phyloP scores from a whole-genome alignment of 2,113 vertebrate genomes.

The Cacatua alba region DNA sequence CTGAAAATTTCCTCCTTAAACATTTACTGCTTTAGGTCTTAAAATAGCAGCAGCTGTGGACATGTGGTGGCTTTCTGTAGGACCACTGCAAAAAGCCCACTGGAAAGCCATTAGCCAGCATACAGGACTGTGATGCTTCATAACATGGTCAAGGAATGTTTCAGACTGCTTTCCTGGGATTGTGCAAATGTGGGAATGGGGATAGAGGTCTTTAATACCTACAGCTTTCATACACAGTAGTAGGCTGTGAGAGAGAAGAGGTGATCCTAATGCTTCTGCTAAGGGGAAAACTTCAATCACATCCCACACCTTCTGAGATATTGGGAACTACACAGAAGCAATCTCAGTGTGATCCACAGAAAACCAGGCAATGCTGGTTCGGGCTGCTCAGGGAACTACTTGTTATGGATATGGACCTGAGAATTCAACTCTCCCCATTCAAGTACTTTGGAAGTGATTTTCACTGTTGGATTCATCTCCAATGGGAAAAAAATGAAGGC shows the following conservation, averaged over 20 bases:
- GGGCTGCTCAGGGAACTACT: neutral
- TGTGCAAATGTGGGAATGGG: neutral
- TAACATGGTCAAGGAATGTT: neutral
- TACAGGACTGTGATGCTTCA: neutral
- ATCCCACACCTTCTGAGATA: neutral
- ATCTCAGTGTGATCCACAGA: neutral
- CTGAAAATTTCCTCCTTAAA: neutral
- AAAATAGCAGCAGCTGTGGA: neutral
- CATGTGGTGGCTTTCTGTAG: neutral
- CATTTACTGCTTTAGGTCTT: neutral
- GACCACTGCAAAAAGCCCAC: neutral
- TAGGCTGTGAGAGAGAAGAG: neutral
- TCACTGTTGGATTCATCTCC: neutral
- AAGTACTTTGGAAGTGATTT: constrained; percentile 19
- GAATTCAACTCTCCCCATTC: neutral
- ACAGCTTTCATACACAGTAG: neutral
- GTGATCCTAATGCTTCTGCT: neutral
- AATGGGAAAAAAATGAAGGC: neutral
- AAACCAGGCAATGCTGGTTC: neutral
- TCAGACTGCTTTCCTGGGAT: neutral
- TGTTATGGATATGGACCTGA: neutral
- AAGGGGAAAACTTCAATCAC: neutral
- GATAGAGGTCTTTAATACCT: neutral
- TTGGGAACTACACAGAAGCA: neutral
- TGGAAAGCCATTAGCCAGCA: neutral